Evolutionary conservation across 2,888 invertebrate genomes (phyloP), one percentile per base, ranked within the genome.

Genomic region (Seira sanloemensis): DNA sequence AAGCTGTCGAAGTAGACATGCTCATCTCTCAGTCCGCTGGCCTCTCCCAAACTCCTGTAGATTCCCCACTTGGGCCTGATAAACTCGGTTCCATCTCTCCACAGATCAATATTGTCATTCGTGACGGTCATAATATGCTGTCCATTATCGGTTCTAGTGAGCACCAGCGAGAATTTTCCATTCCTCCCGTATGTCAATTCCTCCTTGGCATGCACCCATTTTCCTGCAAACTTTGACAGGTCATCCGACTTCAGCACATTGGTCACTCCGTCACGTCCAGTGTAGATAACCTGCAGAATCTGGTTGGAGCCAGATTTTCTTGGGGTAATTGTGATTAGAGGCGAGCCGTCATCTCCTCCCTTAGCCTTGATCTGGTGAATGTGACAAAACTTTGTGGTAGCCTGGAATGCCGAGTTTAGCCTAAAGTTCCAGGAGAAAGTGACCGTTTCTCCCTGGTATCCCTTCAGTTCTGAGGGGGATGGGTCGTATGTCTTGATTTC

Each of bases 341-440:
- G 89, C 19, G 19, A 24, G 4, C 54, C 46, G 4, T 86, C 87
- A 58, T 88, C 79, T 1, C 88, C 89, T 1, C 78, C 88, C 2
- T 78, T 84, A 0, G 84, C 87, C 62, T 88, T 89, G 26, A 89
- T 71, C 78, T 89, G 89, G 46, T 87, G 87, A 37, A 89, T 80
- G 27, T 88, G 88, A 2, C 87, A 84, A 50, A 88, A 89, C 7
- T 73, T 58, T 4, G 81, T 62, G 2, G 87, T 86, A 0, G 89
- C 85, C 62, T 88, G 88, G 78, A 88, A 89, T 27, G 67, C 77
- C 1, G 86, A 77, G 65, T 88, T 86, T 9, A 89, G 73, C 50
- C 84, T 85, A 19, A 89, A 84, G 67, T 87, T 86, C 89, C 89
- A 89, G 0, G 89, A 88, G 1, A 84, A 73, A 0, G 86, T 84